phyloP scores from a whole-genome alignment of 2,113 vertebrate genomes.

The Uropsilus gracilis region DNA sequence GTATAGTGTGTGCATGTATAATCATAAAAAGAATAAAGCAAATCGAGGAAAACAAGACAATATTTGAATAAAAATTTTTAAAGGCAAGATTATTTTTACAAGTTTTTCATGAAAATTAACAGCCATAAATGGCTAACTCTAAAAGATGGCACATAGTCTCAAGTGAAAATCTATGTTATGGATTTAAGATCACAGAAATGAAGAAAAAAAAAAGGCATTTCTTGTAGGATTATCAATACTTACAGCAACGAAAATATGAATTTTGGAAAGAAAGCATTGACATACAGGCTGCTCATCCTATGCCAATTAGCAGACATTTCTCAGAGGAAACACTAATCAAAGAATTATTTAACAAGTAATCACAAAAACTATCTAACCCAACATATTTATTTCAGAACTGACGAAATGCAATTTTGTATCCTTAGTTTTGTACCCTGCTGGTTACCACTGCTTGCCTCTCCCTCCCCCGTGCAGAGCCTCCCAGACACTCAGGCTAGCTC shows the following conservation, averaged over 20 bases:
- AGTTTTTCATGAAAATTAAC: not conserved
- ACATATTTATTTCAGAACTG: not conserved
- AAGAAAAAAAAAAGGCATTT: not conserved
- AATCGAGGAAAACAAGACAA: not conserved
- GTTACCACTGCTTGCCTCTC: not conserved
- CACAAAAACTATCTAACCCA: not conserved
- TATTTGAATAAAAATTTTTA: not conserved
- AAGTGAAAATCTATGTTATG: not conserved
- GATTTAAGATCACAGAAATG: not conserved
- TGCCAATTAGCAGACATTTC: not conserved
- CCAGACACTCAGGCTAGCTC: not conserved
- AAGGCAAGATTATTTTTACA: not conserved
- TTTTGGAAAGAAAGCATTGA: not conserved
- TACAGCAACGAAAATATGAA: not conserved
- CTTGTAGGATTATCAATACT: not conserved
- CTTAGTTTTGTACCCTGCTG: not conserved
- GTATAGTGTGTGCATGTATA: not conserved
- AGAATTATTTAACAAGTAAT: not conserved
- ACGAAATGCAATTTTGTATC: not conserved
- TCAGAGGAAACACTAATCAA: not conserved
- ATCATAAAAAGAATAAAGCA: not conserved
- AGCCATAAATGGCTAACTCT: not conserved
- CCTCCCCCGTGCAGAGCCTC: fast-evolving
- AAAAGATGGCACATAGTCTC: not conserved
- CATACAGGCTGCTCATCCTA: not conserved